phyloP scores from a whole-genome alignment of 2,113 vertebrate species.

The Sylvilagus bachmani region DNA sequence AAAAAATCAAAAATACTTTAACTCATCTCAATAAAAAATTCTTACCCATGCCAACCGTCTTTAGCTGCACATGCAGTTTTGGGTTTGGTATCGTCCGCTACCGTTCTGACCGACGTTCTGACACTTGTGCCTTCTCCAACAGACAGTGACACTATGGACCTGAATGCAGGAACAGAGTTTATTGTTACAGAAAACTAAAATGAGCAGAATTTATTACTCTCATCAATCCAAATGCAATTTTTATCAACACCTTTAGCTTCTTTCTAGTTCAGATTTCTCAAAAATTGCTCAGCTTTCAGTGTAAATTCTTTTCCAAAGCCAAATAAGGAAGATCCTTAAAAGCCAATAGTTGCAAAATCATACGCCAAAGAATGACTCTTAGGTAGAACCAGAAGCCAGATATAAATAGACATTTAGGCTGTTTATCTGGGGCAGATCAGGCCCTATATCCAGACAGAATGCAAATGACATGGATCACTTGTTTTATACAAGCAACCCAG shows the following conservation, averaged over 20 bases:
- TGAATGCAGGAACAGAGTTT: constrained; percentile 80
- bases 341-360: constrained; percentile 57
- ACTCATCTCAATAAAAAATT: neutral
- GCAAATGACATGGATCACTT: constrained; percentile 67
- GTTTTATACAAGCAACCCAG: constrained; percentile 19
- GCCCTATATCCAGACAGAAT: constrained; percentile 68
- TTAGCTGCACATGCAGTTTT: constrained; percentile 92
- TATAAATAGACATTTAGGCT: constrained; percentile 84
- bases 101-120: constrained; percentile 87
- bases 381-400: constrained; percentile 82
- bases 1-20: neutral
- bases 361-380: constrained; percentile 81
- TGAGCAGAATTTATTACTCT: neutral
- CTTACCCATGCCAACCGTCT: constrained; percentile 97
- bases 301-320: constrained; percentile 43
- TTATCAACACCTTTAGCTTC: neutral
- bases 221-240: neutral
- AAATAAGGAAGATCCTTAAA: constrained; percentile 49
- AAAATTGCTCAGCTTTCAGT: neutral
- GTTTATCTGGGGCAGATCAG: constrained; percentile 84
- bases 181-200: neutral
- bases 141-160: constrained; percentile 88
- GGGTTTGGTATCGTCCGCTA: constrained; percentile 91
- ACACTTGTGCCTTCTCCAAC: constrained; percentile 89
- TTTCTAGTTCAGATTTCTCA: constrained; percentile 33